phyloP scores from a whole-genome alignment of 2,888 invertebrate species.

The Plebejus argus region DNA sequence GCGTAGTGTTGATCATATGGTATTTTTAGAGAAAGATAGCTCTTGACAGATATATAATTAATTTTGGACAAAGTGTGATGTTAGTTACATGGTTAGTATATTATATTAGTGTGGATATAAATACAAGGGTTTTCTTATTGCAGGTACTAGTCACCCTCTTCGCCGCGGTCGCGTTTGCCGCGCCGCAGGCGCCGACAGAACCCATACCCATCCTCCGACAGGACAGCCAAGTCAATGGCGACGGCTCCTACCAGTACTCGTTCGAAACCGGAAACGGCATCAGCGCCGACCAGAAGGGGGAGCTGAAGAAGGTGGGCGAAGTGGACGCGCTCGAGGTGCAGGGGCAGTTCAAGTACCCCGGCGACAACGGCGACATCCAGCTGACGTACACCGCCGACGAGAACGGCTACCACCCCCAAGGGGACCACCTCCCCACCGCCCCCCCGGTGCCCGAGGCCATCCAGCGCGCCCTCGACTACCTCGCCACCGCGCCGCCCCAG shows the following conservation, averaged over 20 bases:
- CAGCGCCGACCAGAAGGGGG: conserved; percentile 80
- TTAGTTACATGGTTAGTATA: not conserved
- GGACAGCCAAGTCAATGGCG: conserved; percentile 80
- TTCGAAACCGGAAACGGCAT: conserved; percentile 86
- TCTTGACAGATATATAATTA: not conserved
- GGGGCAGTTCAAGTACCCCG: conserved; percentile 84
- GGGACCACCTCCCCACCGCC: conserved; percentile 82
- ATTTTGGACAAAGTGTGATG: too few relatives aligned
- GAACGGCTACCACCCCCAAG: conserved; percentile 85
- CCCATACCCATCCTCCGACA: conserved; percentile 80
- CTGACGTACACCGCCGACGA: conserved; percentile 86
- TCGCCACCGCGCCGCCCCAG: conserved; percentile 83
- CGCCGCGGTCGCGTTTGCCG: conserved; percentile 61
- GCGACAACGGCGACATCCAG: conserved; percentile 83
- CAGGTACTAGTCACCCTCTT: conserved; percentile 68
- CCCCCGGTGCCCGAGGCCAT: conserved; percentile 87
- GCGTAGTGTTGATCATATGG: too few relatives aligned
- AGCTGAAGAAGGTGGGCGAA: conserved; percentile 81
- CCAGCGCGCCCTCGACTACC: conserved; percentile 83
- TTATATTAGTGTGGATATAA: not conserved
- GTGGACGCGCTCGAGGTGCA: conserved; percentile 80
- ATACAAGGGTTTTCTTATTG: conserved; percentile 38
- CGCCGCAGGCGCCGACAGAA: conserved; percentile 65
- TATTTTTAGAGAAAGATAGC: not conserved
- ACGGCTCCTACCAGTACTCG: conserved; percentile 82